Percentiles rank a stretch among this genome's conserved stretches.
phyloP scores from a whole-genome alignment of 2,888 invertebrate genomes.

The Alloplasta piceator region DNA sequence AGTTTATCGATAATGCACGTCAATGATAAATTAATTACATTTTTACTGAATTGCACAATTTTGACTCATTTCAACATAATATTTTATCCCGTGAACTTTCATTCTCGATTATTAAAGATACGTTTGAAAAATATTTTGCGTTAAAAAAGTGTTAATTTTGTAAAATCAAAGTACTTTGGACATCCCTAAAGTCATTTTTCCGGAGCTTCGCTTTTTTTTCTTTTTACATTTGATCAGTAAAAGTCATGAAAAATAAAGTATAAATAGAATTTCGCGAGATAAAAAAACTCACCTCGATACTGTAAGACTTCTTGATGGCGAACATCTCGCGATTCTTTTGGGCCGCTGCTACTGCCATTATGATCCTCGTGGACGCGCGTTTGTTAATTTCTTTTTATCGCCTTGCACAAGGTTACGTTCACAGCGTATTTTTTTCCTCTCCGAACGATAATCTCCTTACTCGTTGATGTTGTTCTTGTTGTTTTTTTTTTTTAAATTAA shows the following conservation, averaged over 20 bases:
- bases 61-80: neutral
- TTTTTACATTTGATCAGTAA: neutral
- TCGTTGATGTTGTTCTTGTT: slow-evolving; percentile 4
- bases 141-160: too few relatives aligned
- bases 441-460: slow-evolving; percentile 27
- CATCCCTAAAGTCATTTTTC: too few relatives aligned
- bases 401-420: slow-evolving; percentile 62
- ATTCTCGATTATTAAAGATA: too few relatives aligned
- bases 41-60: too few relatives aligned
- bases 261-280: neutral
- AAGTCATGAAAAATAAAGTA: neutral
- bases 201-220: slow-evolving; percentile 5
- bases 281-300: slow-evolving; percentile 93
- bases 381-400: neutral
- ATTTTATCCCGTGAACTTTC: neutral
- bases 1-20: too few relatives aligned
- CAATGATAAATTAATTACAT: too few relatives aligned
- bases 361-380: slow-evolving; percentile 71
- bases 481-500: neutral
- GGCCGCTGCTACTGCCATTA: slow-evolving; percentile 95
- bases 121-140: too few relatives aligned
- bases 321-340: slow-evolving; percentile 98
- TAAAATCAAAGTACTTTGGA: too few relatives aligned
- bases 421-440: slow-evolving; percentile 49
- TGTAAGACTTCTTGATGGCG: slow-evolving; percentile 98